Evolutionary conservation across 2,113 vertebrate species (phyloP), one percentile per base, ranked within the genome.

Genomic region (Arenaria interpres): DNA sequence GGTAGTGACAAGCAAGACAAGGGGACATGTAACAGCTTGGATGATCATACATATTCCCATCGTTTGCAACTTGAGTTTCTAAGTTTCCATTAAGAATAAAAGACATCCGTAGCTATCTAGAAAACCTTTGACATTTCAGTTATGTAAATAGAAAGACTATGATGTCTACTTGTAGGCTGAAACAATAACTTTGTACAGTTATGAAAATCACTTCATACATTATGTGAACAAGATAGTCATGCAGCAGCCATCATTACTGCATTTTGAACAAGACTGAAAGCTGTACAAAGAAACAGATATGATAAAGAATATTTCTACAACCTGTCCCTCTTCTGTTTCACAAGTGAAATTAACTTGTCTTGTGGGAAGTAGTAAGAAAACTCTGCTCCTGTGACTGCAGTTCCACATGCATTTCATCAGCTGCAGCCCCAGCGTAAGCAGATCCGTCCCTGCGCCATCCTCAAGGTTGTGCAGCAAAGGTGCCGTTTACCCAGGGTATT

Each of bases 391-490:
- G 86, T 6, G 53, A 10, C 93, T 89, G 94, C 94, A 96, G 91
- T 2, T 62, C 37, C 94, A 80, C 0, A 2, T 33, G 73, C 79
- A 27, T 41, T 82, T 71, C 86, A 24, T 1, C 76, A 93, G 92
- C 94, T 79, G 94, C 94, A 96, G 88, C 62, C 85, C 57, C 85
- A 18, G 81, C 43, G 3, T 10, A 43, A 37, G 76, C 67, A 41
- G 60, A 37, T 67, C 48, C 0, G 1, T 54, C 81, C 84, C 91
- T 93, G 91, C 35, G 0, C 56, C 93, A 79, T 28, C 74, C 77
- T 89, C 94, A 96, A 87, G 93, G 95, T 33, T 91, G 93, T 91
- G 91, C 74, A 4, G 89, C 84, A 67, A 84, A 89, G 87, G 64
- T 89, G 39, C 30, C 4, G 32, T 57, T 66, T 51, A 56, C 71